Evolutionary conservation across 1,140 invertebrate species (phyloP), one percentile per base, ranked within the genome.

Genomic region (Lysiphlebus fabarum): DNA sequence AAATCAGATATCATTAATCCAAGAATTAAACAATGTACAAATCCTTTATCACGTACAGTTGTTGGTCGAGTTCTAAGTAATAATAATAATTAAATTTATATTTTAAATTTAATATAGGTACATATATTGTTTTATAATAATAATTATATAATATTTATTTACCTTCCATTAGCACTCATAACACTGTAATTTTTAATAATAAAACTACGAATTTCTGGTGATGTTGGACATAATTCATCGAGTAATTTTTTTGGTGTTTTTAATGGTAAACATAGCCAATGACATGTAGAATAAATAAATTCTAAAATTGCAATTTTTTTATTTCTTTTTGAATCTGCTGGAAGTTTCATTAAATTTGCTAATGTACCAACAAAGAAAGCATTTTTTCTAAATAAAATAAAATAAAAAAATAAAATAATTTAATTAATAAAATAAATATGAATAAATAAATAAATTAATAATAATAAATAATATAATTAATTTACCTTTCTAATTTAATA

Each of bases 1-100:
- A 72, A 81, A 55, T 81, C 67, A 11, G 62, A 69, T 34, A 75
- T 69, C 6, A 75, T 69, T 45, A 83, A 59, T 7, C 64, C 65
- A 7, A 84, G 61, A 37, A 84, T 75, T 34, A 84, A 65, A 33
- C 75, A 79, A 44, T 82, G 81, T 17, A 79, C 67, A 5, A 82
- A 60, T 26, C 68, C 75, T 70, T 82, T 83, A 54, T 83, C 81
- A 57, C 71, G 76, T 61, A 81, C 74, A 34, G 62, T 74, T 10
- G 69, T 64, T 17, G 82, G 80, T 11, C 82, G 70, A 54, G 56
- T 61, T 65, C 82, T 83, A 55, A 45, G 77, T 48, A 54, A 62
- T 65, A 61, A 40, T 33, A 57, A 62, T 53, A 3, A 34, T 42
- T 56, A 12, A 7, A n/a, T n/a, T n/a, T n/a, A n/a, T n/a, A n/a